Conservation (phyloP, 2,797 vertebrate genomes). For the Nyctalus aviator region DNA sequence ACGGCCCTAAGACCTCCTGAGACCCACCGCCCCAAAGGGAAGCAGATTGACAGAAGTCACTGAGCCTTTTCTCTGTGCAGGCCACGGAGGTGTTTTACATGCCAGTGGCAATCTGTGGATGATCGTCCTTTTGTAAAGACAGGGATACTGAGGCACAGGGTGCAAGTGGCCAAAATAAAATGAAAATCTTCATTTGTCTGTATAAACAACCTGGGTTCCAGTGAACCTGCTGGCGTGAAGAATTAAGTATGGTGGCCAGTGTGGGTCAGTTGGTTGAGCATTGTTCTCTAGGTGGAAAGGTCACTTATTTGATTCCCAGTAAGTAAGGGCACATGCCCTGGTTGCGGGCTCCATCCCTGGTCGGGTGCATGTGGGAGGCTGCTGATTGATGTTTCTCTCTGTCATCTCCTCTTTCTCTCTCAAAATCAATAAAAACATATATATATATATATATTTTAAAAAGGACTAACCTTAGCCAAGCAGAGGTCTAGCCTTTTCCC, state of each 20-base stretch:
- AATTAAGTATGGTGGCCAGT: background rate
- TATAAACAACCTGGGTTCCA: background rate
- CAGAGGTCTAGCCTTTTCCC: background rate
- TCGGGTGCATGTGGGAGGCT: no score
- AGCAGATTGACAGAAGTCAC: background rate
- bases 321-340: no score
- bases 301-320: no score
- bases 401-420: no score
- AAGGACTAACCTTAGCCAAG: background rate
- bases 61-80: background rate
- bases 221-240: background rate
- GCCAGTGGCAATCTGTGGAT: rapidly evolving
- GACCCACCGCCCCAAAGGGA: background rate
- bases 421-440: no score
- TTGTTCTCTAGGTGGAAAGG: no score
- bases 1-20: background rate
- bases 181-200: background rate
- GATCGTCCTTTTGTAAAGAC: background rate
- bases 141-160: background rate
- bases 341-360: no score
- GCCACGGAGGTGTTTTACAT: rapidly evolving
- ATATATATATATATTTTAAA: no score
- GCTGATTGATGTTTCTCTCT: no score
- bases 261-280: no score
- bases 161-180: background rate